Percentiles rank a stretch among this genome's conserved stretches.
phyloP scores from a whole-genome alignment of 2,797 vertebrate species.

The Paguma larvata region DNA sequence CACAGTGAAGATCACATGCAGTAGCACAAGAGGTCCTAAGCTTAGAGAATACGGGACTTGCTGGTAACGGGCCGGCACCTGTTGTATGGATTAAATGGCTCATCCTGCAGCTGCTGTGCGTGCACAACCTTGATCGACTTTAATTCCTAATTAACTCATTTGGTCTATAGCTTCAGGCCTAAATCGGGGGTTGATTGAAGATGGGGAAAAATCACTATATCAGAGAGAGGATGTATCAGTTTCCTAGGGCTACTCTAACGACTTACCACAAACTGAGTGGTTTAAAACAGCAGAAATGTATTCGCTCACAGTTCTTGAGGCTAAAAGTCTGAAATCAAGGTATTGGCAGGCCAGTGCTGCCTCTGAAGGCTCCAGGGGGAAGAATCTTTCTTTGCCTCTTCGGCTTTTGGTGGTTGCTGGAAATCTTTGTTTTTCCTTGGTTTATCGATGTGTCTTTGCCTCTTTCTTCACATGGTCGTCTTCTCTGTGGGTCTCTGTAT shows the following conservation, averaged over 20 bases:
- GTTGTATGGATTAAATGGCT: slow-evolving; percentile 78
- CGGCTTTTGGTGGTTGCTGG: slow-evolving; percentile 1
- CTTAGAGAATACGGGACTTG: slow-evolving; percentile 61
- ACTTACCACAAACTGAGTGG: not conserved
- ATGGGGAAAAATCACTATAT: slow-evolving; percentile 7
- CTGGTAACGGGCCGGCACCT: slow-evolving; percentile 74
- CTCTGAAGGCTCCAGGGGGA: not conserved
- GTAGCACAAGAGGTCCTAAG: slow-evolving; percentile 52
- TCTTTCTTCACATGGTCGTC: not conserved
- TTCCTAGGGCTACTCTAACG: not conserved
- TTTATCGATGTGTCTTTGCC: not conserved
- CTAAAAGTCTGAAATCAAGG: slow-evolving; percentile 17
- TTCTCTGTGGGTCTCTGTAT: not conserved
- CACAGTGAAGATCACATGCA: slow-evolving; percentile 50
- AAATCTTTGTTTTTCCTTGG: not conserved
- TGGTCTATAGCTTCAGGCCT: slow-evolving; percentile 48
- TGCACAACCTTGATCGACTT: slow-evolving; percentile 46
- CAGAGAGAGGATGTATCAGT: slow-evolving; percentile 22
- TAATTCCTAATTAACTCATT: slow-evolving; percentile 63
- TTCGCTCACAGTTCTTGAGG: not conserved
- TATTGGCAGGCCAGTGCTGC: not conserved
- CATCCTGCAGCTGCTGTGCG: slow-evolving; percentile 48
- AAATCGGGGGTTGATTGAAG: slow-evolving; percentile 43
- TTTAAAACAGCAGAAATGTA: slow-evolving; percentile 43
- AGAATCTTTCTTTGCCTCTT: not conserved